Evolutionary conservation across 2,888 invertebrate species (phyloP).

Genomic region (Agrotis exclamationis): DNA sequence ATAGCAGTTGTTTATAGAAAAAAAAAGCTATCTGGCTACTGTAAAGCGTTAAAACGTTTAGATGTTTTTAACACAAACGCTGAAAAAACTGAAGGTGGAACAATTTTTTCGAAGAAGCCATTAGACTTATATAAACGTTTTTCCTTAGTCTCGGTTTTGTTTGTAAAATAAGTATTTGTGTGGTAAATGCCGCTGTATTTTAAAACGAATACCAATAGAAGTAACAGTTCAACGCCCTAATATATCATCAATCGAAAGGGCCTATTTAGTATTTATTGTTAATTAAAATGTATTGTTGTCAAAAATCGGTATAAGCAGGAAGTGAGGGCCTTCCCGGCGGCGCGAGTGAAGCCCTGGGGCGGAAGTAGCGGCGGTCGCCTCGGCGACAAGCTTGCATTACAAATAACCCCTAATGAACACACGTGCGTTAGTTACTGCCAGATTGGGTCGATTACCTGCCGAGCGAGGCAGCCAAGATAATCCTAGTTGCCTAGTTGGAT

Average conservation of each 20-base stretch:
- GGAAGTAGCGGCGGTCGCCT: constrained; percentile 81
- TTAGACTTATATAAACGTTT: constrained; percentile 3
- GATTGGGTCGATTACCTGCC: constrained; percentile 78
- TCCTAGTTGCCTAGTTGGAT: constrained; percentile 44
- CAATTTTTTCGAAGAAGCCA: constrained; percentile 26
- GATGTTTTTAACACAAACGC: constrained; percentile 23
- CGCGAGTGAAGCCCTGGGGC: constrained; percentile 83
- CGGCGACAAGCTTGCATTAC: constrained; percentile 86
- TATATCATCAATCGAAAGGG: constrained; percentile 71
- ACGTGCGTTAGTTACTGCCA: constrained; percentile 77
- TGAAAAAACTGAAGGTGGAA: constrained; percentile 32
- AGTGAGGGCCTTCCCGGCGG: constrained; percentile 86
- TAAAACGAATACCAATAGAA: constrained; percentile 7
- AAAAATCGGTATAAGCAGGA: constrained; percentile 87
- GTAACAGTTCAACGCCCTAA: constrained; percentile 70
- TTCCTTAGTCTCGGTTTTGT: constrained; percentile 2
- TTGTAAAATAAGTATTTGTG: neutral
- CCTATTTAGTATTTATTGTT: constrained; percentile 73
- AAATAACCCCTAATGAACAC: constrained; percentile 88
- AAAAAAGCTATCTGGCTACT: constrained; percentile 33
- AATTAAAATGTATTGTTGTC: constrained; percentile 83
- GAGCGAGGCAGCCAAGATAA: constrained; percentile 52
- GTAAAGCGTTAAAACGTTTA: constrained; percentile 32
- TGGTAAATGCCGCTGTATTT: neutral
- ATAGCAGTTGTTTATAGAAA: constrained; percentile 40